Evolutionary conservation across 2,888 invertebrate species (phyloP), one percentile per base, ranked within the genome.

Genomic region (Dasypogon diadema): DNA sequence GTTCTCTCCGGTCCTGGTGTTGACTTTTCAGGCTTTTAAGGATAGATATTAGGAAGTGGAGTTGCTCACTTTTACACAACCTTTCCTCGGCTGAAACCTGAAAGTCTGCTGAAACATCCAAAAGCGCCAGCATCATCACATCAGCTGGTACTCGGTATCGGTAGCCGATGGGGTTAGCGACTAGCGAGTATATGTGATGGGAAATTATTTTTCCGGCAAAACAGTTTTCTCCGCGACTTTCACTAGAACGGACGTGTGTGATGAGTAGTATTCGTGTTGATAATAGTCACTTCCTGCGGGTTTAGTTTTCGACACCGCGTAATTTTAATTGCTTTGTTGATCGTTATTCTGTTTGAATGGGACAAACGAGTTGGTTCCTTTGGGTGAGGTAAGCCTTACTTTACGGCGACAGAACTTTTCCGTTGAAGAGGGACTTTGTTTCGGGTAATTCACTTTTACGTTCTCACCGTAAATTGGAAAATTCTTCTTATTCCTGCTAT

Each of bases 201-300:
- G 54, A 54, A 51, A 70, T 18, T 26, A 42, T 30, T 46, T 56
- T 70, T 70, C 34, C 70, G 54, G 54, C 30, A 22, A 54, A 34
- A 54, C 70, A 54, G 70, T 54, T 70, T 70, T 54, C 70, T 54
- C 34, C 16, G 68, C 26, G 68, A 34, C 70, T 54, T 70, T 54
- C 54, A 18, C 1, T 16, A 54, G 34, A 34, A 18, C 34, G 34
- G 54, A 30, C 54, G 54, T 24, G 46, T 16, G 16, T 14, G 51
- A 8, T 16, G 16, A 14, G n/a, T 10, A 60, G 2, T 6, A 5
- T 22, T 65, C 24, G 22, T 42, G 22, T 6, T 8, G 46, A 21
- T 22, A 21, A 18, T 48, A 14, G 60, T 12, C n/a, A 60, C 18
- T 60, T 60, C 60, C 60, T 22, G 37, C 2, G 21, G 22, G 14